These are phyloP conservation scores for Hylaea fasciaria DNA, from an alignment of 2,888 invertebrate genomes.

Conservation along the genomic window DNA sequence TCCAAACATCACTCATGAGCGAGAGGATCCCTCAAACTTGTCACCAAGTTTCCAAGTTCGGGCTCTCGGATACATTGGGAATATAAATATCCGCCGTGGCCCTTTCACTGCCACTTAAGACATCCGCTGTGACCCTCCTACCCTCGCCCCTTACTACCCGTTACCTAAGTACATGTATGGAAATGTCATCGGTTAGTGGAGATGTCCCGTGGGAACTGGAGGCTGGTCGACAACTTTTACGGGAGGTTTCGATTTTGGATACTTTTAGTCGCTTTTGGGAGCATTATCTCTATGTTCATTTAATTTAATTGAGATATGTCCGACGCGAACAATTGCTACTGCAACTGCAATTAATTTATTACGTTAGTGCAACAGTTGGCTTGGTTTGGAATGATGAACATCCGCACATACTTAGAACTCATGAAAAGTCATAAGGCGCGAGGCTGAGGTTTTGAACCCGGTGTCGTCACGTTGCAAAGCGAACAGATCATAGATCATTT, in stretches of 20 bases:
- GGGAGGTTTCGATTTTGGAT: constrained; percentile 13
- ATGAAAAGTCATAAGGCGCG: too few relatives aligned
- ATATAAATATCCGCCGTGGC: constrained; percentile 79
- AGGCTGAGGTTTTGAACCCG: too few relatives aligned
- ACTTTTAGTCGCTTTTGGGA: background rate
- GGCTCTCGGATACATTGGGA: constrained; percentile 76
- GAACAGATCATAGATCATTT: too few relatives aligned
- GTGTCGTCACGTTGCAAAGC: too few relatives aligned
- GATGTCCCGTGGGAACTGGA: constrained; percentile 57
- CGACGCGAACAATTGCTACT: too few relatives aligned
- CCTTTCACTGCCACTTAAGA: constrained; percentile 79
- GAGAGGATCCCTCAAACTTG: constrained; percentile 60
- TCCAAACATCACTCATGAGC: constrained; percentile 48
- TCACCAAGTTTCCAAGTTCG: constrained; percentile 57
- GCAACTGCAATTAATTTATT: too few relatives aligned
- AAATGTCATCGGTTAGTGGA: constrained; percentile 54
- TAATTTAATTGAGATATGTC: background rate
- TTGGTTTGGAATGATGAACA: too few relatives aligned
- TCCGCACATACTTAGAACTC: too few relatives aligned
- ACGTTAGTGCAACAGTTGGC: too few relatives aligned
- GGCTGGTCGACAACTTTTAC: constrained; percentile 27
- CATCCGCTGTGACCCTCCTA: constrained; percentile 66
- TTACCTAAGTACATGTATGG: constrained; percentile 43
- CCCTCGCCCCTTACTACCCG: constrained; percentile 36
- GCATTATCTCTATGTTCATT: background rate